Conservation (phyloP, 2,797 vertebrate genomes). For the Dipus sagitta region DNA sequence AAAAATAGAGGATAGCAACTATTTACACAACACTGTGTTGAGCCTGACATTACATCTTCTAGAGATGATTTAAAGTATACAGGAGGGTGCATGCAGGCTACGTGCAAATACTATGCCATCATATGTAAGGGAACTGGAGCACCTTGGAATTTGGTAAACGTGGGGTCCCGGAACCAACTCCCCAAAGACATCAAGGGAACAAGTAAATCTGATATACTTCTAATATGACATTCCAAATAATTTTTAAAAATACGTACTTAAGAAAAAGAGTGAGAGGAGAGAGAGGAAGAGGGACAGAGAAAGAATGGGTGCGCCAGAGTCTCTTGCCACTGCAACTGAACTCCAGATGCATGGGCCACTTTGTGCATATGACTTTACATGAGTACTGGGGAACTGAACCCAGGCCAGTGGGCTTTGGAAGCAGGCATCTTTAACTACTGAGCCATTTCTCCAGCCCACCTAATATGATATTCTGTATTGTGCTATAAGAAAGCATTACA, state of each 20-base stretch:
- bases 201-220: background rate
- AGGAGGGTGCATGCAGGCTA: background rate
- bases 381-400: too few relatives aligned
- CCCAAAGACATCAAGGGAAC: background rate
- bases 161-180: background rate
- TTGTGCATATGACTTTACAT: too few relatives aligned
- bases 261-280: too few relatives aligned
- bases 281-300: too few relatives aligned
- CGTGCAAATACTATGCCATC: background rate
- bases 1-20: background rate
- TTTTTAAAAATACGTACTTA: too few relatives aligned
- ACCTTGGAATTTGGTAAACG: background rate
- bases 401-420: too few relatives aligned
- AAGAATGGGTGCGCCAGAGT: too few relatives aligned
- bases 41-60: background rate
- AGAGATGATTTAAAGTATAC: background rate
- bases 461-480: background rate
- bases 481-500: conserved; percentile 19
- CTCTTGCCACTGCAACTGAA: too few relatives aligned
- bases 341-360: too few relatives aligned
- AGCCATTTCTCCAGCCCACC: too few relatives aligned
- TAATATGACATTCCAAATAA: background rate
- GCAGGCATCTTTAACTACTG: too few relatives aligned
- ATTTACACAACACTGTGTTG: background rate
- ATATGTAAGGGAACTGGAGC: background rate